Percentiles rank a stretch among this genome's conserved stretches.
Conservation (phyloP, 2,888 invertebrate species). For the Zele albiditarsus region DNA sequence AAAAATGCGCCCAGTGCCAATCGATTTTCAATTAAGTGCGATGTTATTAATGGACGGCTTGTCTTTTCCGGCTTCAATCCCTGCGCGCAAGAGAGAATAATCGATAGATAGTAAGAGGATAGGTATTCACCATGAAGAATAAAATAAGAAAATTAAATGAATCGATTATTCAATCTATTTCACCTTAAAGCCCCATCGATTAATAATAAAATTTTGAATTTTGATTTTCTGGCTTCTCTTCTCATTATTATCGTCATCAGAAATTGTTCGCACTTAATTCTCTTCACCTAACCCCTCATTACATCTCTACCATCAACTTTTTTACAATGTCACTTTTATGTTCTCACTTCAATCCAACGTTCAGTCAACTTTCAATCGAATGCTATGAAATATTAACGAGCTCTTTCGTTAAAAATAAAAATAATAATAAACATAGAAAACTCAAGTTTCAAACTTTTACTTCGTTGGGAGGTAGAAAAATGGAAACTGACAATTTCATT, state of each 20-base stretch:
- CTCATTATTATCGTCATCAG: not conserved
- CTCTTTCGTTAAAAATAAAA: not conserved
- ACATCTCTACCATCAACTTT: slow-evolving; percentile 32
- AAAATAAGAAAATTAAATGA: slow-evolving; percentile 8
- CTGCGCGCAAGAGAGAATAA: not conserved
- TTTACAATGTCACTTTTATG: not conserved
- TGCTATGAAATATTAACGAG: not conserved
- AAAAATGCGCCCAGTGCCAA: not conserved
- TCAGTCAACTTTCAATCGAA: slow-evolving; percentile 28
- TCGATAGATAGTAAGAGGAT: slow-evolving; percentile 13
- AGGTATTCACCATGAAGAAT: not conserved
- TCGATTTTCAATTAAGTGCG: slow-evolving; percentile 38
- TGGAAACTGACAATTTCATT: not conserved
- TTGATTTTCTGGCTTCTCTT: slow-evolving; percentile 1
- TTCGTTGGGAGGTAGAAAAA: not conserved
- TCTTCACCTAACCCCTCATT: slow-evolving; percentile 10
- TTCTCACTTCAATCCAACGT: not conserved
- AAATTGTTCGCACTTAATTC: slow-evolving; percentile 9
- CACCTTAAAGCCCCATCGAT: slow-evolving; percentile 23
- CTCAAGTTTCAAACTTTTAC: not conserved
- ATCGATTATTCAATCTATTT: slow-evolving; percentile 9
- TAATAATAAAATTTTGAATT: slow-evolving; percentile 44
- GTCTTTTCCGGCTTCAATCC: slow-evolving; percentile 36
- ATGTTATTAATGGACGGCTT: slow-evolving; percentile 39
- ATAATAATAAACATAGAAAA: not conserved